Conservation (phyloP, 2,888 invertebrate species). For the Norana najaformis region DNA sequence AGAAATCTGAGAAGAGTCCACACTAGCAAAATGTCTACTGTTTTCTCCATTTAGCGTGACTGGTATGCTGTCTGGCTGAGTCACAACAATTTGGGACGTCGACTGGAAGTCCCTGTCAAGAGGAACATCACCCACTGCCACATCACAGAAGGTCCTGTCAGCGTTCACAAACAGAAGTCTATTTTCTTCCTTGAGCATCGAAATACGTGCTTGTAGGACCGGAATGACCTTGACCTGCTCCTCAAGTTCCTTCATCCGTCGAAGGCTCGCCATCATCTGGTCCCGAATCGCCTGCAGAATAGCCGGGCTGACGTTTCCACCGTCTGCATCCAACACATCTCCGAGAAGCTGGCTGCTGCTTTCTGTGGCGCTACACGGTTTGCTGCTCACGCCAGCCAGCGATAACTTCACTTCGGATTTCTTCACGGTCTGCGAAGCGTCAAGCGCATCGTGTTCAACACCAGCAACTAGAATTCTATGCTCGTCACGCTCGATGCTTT, state of each 20-base stretch:
- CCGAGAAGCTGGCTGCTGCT: background rate
- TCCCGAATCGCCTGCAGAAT: slow-evolving; percentile 65
- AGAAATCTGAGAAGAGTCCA: background rate
- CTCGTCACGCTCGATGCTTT: background rate
- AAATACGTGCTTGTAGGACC: slow-evolving; percentile 65
- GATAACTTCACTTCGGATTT: background rate
- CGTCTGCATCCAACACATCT: background rate
- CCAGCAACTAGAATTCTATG: background rate
- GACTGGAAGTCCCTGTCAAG: background rate
- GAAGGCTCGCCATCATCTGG: slow-evolving; percentile 76
- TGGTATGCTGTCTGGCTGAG: background rate
- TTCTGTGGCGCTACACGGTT: background rate
- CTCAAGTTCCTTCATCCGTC: slow-evolving; percentile 76
- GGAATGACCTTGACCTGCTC: slow-evolving; percentile 80
- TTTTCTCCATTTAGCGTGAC: background rate
- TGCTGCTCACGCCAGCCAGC: background rate
- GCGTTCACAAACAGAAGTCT: slow-evolving; percentile 66
- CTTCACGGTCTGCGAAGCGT: background rate
- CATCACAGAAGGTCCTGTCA: background rate
- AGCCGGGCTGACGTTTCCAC: background rate
- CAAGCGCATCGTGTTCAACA: background rate
- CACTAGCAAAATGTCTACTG: background rate
- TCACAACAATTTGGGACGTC: background rate
- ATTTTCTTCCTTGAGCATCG: slow-evolving; percentile 74
- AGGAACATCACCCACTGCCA: background rate